Percentiles rank a stretch among this genome's conserved stretches.
These are phyloP conservation scores for Charadrius vociferus DNA, from an alignment of 2,113 vertebrate genomes.

Conservation along the genomic window DNA sequence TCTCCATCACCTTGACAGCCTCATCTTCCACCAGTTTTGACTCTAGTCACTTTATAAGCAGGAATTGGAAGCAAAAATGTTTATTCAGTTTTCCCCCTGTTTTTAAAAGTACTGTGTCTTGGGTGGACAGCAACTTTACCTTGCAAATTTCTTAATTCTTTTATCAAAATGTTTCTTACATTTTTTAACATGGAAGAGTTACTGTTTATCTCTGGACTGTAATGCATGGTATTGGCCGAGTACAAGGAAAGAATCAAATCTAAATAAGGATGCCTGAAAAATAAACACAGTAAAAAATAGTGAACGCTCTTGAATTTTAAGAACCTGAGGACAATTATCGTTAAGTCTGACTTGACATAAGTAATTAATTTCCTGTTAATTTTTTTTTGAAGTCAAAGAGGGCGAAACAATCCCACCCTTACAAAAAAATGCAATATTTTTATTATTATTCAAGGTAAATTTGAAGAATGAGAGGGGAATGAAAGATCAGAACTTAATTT, in stretches of 20 bases:
- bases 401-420: not conserved
- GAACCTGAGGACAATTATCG: rapidly evolving
- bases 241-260: not conserved
- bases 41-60: not conserved
- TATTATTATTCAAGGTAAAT: not conserved
- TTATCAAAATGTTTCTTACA: not conserved
- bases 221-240: rapidly evolving
- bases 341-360: not conserved
- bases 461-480: not conserved
- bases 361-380: not conserved
- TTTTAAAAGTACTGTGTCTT: not conserved
- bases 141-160: not conserved
- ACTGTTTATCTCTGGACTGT: not conserved
- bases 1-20: not conserved
- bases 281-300: not conserved
- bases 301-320: not conserved
- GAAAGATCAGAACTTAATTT: not conserved
- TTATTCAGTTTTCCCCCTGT: rapidly evolving
- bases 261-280: not conserved
- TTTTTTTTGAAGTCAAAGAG: not conserved
- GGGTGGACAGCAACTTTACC: not conserved
- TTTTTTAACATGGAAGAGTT: not conserved
- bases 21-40: not conserved
- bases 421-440: not conserved
- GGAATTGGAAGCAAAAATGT: not conserved